Conservation (phyloP, 2,888 invertebrate genomes). For the Osmoderma eremita region DNA sequence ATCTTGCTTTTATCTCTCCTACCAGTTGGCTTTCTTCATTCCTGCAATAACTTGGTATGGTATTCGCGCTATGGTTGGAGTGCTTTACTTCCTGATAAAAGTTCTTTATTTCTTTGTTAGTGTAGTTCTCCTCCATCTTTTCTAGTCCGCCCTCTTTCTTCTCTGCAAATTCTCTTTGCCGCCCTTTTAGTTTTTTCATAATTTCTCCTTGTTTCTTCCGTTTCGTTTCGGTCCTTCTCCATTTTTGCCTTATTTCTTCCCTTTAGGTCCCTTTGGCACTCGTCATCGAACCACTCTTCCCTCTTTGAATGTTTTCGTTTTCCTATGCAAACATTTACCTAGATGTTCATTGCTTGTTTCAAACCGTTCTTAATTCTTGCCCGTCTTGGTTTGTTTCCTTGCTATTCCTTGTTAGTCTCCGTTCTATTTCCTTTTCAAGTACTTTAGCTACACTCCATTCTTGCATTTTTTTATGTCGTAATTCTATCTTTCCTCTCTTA, state of each 20-base stretch:
- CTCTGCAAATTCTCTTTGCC: neutral
- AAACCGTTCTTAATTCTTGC: neutral
- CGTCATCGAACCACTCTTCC: neutral
- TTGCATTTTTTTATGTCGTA: neutral
- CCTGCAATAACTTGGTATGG: no score
- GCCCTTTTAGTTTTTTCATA: neutral
- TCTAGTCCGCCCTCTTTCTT: neutral
- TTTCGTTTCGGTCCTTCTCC: neutral
- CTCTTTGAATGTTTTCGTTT: no score
- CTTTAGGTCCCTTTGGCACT: neutral
- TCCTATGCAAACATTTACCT: no score
- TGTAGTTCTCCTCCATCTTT: neutral
- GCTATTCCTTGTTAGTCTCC: neutral
- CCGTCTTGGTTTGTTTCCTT: neutral
- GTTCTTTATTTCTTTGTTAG: neutral
- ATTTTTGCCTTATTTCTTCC: neutral
- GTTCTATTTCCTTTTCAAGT: neutral
- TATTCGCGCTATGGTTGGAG: no score
- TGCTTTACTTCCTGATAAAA: no score
- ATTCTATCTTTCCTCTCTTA: neutral
- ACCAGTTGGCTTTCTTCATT: no score
- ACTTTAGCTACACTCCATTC: neutral
- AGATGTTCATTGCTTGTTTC: no score
- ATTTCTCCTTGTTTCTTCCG: no score
- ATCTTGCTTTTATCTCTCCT: no score